Conservation (phyloP, 2,113 vertebrate genomes). For the Sturnira hondurensis region DNA sequence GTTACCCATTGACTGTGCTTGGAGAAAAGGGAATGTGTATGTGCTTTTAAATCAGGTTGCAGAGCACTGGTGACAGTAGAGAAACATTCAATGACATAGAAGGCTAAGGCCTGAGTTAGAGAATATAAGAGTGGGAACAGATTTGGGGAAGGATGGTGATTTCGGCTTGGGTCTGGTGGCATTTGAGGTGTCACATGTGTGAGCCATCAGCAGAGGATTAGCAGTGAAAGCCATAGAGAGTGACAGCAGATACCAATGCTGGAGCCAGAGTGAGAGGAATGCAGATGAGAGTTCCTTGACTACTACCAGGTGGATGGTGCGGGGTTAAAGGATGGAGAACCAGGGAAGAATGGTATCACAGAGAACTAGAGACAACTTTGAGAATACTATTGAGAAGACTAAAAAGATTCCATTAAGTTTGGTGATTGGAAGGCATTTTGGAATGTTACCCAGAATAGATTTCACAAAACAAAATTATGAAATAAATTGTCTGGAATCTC, state of each 20-base stretch:
- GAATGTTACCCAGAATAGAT: neutral
- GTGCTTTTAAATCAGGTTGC: neutral
- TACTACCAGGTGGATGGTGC: neutral
- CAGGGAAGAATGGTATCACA: neutral
- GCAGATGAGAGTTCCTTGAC: neutral
- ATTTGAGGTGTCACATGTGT: neutral
- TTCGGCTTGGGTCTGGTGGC: neutral
- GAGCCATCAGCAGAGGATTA: neutral
- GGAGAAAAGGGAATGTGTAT: neutral
- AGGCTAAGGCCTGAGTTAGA: neutral
- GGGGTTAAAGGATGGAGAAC: neutral
- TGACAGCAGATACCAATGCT: neutral
- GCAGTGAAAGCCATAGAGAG: neutral
- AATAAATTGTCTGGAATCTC: neutral
- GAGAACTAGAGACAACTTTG: neutral
- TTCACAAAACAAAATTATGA: neutral
- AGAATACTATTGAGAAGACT: neutral
- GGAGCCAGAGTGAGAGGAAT: neutral
- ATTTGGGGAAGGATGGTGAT: neutral
- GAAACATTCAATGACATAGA: neutral
- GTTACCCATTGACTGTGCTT: neutral
- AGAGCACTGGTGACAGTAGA: neutral
- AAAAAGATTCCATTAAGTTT: neutral
- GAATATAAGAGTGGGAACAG: neutral
- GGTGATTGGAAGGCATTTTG: neutral